These are phyloP conservation scores for Dromius quadrimaculatus DNA, from an alignment of 2,888 invertebrate species.

Conservation along the genomic window DNA sequence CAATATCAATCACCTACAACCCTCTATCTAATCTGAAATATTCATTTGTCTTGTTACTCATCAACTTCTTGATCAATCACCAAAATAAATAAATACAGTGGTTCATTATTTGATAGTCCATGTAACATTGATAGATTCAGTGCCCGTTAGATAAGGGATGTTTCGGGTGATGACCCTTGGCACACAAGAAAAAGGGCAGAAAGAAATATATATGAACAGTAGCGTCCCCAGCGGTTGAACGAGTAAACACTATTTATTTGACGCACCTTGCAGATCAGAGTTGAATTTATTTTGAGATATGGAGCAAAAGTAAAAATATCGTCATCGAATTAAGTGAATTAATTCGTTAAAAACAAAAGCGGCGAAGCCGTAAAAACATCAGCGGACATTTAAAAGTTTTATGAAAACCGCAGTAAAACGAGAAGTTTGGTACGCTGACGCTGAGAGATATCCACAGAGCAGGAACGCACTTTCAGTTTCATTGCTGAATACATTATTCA, in stretches of 20 bases:
- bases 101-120: constrained; percentile 47
- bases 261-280: constrained; percentile 35
- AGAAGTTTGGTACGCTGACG: constrained; percentile 14
- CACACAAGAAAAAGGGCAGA: constrained; percentile 1
- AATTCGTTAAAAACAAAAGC: constrained; percentile 35
- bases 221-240: constrained; percentile 19
- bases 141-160: constrained; percentile 30
- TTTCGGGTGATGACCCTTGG: constrained; percentile 41
- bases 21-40: too few species aligned
- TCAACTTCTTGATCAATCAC: neutral
- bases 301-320: constrained; percentile 18
- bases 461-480: constrained; percentile 64
- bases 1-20: neutral
- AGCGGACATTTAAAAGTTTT: constrained; percentile 47
- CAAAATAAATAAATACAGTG: constrained; percentile 41
- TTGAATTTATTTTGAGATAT: constrained; percentile 21
- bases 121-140: constrained; percentile 47
- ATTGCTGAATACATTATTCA: constrained; percentile 65
- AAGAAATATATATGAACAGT: neutral
- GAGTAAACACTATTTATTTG: constrained; percentile 28
- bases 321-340: constrained; percentile 36
- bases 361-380: constrained; percentile 40
- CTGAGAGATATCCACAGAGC: constrained; percentile 52
- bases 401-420: constrained; percentile 49
- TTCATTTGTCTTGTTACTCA: constrained; percentile 36